Conservation (phyloP, 1,140 invertebrate species). For the Cotesia vestalis region DNA sequence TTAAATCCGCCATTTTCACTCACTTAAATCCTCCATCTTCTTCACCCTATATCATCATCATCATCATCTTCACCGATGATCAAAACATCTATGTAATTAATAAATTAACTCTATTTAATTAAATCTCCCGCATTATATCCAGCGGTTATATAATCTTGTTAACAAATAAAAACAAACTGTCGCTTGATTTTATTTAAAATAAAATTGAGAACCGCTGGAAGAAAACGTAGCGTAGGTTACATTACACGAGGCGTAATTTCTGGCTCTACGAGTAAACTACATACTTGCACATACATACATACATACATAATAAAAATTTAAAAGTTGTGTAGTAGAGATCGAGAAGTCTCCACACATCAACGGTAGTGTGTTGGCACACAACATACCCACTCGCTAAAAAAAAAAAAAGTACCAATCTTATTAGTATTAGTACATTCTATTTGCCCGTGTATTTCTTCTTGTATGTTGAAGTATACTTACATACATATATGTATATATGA, state of each 20-base stretch:
- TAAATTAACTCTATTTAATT: too few relatives aligned
- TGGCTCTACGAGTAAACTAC: background rate
- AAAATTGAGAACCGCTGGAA: constrained; percentile 33
- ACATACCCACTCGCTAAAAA: background rate
- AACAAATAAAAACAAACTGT: too few relatives aligned
- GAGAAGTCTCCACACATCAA: background rate
- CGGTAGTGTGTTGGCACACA: constrained; percentile 12
- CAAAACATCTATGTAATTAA: too few relatives aligned
- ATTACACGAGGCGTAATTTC: constrained; percentile 36
- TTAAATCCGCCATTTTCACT: too few relatives aligned
- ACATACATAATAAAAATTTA: constrained; percentile 3
- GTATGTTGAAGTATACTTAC: too few relatives aligned
- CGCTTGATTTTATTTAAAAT: too few relatives aligned
- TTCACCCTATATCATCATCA: too few relatives aligned
- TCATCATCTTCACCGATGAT: too few relatives aligned
- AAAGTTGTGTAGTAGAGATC: constrained; percentile 1
- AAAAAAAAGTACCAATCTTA: background rate
- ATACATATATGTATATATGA: too few relatives aligned
- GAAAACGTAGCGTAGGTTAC: constrained; percentile 35
- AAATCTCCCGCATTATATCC: too few relatives aligned
- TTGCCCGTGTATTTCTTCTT: background rate
- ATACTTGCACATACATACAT: background rate
- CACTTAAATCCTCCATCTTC: too few relatives aligned
- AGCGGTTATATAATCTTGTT: too few relatives aligned
- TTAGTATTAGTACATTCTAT: constrained; percentile 3